Evolutionary conservation across 2,888 invertebrate genomes (phyloP), one percentile per base, ranked within the genome.

Genomic region (Patella ulyssiponensis): DNA sequence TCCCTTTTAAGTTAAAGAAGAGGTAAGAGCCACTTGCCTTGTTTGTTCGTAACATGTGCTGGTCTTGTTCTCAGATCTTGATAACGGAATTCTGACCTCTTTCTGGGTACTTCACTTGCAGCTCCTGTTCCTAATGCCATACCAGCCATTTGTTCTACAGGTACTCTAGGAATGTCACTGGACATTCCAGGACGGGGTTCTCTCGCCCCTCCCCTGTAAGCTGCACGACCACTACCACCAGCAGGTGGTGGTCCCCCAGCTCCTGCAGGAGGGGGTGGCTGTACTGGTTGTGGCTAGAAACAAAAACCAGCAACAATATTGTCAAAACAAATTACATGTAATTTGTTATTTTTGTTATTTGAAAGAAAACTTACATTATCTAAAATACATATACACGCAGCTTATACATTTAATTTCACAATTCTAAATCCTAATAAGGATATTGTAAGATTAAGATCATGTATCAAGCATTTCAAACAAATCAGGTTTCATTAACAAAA

Each of bases 151-250:
- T 85, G 83, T 23, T 85, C 85, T 14, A 80, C 81, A 0, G 86
- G 85, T 0, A 84, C 81, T 52, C 75, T 79, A 52, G 77, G 75
- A 15, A 81, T 83, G 12, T 81, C 85, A 17, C 82, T 84, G 7
- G 84, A 82, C 77, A 82, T 82, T 5, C 88, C 88, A n/a, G 87
- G 86, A 14, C 84, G 82, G 3, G 84, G 80, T 17, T 87, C 86
- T 4, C 85, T 80, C 0, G 87, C 86, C 0, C 88, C 88, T 14
- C 89, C 89, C 20, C 88, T 82, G 77, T 86, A 86, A 12, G 85
- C 84, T 1, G 89, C 88, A n/a, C 89, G 77, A 4, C 88, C 88
- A 83, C 86, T 87, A 2, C 85, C 83, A 27, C 85, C 82, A 51
- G 83, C 82, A 44, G 83, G 83, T 12, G 82, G 84, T 15, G 81